A percentile compares a stretch with the other conserved stretches of the same genome.
Evolutionary conservation across 2,113 vertebrate species (phyloP).

Genomic region (Arothron firmamentum): DNA sequence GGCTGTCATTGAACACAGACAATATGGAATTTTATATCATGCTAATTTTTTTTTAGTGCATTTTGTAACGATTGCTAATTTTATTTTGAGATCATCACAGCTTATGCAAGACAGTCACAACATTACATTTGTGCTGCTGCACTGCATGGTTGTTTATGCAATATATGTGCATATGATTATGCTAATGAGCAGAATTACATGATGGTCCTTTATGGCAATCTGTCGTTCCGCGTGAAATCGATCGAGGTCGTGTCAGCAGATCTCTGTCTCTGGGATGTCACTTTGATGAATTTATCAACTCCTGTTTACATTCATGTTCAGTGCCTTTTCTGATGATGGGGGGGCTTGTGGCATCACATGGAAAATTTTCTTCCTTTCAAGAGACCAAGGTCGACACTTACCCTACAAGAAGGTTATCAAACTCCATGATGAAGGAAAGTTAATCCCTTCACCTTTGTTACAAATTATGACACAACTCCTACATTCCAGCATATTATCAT

Average conservation of each 20-base stretch:
- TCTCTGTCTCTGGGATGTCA: constrained; percentile 40
- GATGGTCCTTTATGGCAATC: constrained; percentile 75
- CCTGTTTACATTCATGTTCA: constrained; percentile 29
- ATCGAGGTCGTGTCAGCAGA: constrained; percentile 66
- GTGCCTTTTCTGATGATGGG: constrained; percentile 34
- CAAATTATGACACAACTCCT: neutral
- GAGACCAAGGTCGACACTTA: constrained; percentile 29
- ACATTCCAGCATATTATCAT: neutral
- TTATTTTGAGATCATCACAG: constrained; percentile 2
- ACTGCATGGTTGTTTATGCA: constrained; percentile 29
- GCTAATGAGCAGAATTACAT: constrained; percentile 69
- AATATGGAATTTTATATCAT: neutral
- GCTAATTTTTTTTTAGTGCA: neutral
- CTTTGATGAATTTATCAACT: constrained; percentile 65
- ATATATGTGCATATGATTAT: constrained; percentile 59
- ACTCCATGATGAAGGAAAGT: neutral
- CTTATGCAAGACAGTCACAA: constrained; percentile 17
- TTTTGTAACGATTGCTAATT: constrained; percentile 5
- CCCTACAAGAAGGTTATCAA: constrained; percentile 25
- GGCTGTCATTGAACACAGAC: neutral
- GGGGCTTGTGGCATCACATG: constrained; percentile 34
- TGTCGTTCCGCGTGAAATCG: constrained; percentile 61
- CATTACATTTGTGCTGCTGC: constrained; percentile 36
- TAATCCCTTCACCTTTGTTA: constrained; percentile 1
- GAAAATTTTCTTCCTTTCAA: constrained; percentile 36